Base-by-base conservation (phyloP, 2,113 vertebrate species). In the Empidonax traillii region DNA sequence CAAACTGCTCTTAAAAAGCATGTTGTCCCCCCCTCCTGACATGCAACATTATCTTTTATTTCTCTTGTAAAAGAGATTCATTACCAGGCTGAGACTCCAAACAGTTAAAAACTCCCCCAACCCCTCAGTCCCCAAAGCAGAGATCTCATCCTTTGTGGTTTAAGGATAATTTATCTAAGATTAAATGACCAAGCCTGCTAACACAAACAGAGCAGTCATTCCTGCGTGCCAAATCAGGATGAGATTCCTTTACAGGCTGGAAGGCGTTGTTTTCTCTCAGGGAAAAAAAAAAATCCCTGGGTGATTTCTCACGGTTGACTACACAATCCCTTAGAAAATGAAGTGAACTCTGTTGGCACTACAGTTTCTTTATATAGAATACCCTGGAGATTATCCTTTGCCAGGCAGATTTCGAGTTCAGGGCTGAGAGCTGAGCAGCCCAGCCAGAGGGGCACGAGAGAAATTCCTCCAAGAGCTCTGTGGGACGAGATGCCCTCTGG, bases 331-430 rank as follows among this genome's bases (percentile, higher is more conserved):
- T 58, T n/a, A 56, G 20, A 74, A 63, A 80, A 52, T 4, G 10
- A 82, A 87, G 58, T 17, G n/a, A 91, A 66, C 63, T 44, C 75
- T 59, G 59, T 3, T 35, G 53, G 71, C 80, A 53, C 31, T 66
- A 6, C 76, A 9, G 69, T 44, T 89, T 79, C 96, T 56, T 69
- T 92, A 94, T 94, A 89, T 91, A 97, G 95, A 90, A 81, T 22
- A 53, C 63, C 58, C 89, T 71, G 35, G 56, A 78, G 96, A 95
- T 97, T 95, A 97, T 93, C 92, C 86, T 66, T 33, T 14, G 51
- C 52, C 37, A 79, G 94, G 79, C 85, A 95, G 94, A 53, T 75
- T 71, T 41, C 1, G 0, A 37, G 69, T 63, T 84, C 61, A 24
- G 1, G 3, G 73, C 18, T 12, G 52, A 90, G 39, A 80, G 53